Percentiles rank a stretch among this genome's conserved stretches.
phyloP scores from a whole-genome alignment of 53 echinoderm and acorn worm genomes.

The Temnopleurus reevesii region DNA sequence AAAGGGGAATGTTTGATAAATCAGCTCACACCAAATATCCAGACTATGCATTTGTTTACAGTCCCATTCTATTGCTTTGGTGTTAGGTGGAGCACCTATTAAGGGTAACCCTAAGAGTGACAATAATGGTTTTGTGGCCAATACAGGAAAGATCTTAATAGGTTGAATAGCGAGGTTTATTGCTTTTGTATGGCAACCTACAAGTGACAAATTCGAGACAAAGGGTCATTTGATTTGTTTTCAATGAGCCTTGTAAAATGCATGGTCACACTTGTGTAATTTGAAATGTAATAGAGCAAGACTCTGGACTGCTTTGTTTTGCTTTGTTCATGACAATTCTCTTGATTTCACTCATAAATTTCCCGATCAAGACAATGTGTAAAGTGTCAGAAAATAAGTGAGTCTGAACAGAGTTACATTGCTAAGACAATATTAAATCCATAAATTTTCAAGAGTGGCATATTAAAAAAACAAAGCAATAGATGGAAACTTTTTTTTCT shows the following conservation, averaged over 20 bases:
- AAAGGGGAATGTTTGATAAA: background rate
- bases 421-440: too few species aligned
- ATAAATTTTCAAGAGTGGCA: too few species aligned
- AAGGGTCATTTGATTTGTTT: background rate
- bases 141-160: constrained; percentile 23
- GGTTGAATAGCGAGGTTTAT: constrained; percentile 15
- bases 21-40: constrained; percentile 2
- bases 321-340: too few species aligned
- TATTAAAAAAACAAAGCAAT: too few species aligned
- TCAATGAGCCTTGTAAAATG: background rate
- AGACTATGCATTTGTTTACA: background rate
- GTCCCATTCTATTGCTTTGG: constrained; percentile 28
- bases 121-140: constrained; percentile 19
- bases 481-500: too few species aligned
- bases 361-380: too few species aligned
- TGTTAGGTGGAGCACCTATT: constrained; percentile 9
- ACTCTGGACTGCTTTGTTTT: too few species aligned
- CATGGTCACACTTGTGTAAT: background rate
- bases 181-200: background rate
- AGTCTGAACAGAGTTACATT: too few species aligned
- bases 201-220: background rate
- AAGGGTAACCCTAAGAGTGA: background rate
- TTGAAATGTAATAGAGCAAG: background rate
- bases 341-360: too few species aligned
- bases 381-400: too few species aligned